These are phyloP conservation scores for Myathropa florea DNA, from an alignment of 2,888 invertebrate species.

Conservation along the genomic window DNA sequence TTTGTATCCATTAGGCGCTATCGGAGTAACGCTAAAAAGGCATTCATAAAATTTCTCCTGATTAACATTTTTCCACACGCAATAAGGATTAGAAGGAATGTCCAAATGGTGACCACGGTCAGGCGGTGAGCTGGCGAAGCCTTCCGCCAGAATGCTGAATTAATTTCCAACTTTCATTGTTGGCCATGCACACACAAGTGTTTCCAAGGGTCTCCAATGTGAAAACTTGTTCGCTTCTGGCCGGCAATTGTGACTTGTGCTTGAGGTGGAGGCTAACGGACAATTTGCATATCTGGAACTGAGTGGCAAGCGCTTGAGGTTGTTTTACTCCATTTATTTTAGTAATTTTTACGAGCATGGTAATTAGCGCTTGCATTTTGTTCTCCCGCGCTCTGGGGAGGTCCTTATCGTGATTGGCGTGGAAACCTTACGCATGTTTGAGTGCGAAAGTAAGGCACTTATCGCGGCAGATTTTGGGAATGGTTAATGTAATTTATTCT, in stretches of 20 bases:
- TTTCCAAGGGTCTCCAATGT: constrained; percentile 45
- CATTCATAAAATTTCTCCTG: constrained; percentile 70
- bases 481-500: constrained; percentile 55
- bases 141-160: constrained; percentile 48
- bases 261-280: constrained; percentile 12
- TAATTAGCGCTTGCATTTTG: constrained; percentile 70
- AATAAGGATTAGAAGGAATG: constrained; percentile 66
- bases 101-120: not conserved
- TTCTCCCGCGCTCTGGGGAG: constrained; percentile 16
- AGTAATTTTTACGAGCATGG: constrained; percentile 69
- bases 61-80: constrained; percentile 70
- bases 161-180: constrained; percentile 68
- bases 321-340: constrained; percentile 53
- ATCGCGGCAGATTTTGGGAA: constrained; percentile 59
- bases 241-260: not conserved
- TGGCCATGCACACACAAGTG: constrained; percentile 64
- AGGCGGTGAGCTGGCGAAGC: constrained; percentile 7
- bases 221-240: constrained; percentile 57
- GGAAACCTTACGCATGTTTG: constrained; percentile 67
- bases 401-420: constrained; percentile 67
- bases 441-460: constrained; percentile 62
- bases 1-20: constrained; percentile 70
- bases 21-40: constrained; percentile 70
- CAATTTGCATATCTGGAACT: constrained; percentile 64
- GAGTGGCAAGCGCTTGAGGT: constrained; percentile 54